Conservation (phyloP, 35 echinoderm and acorn worm genomes). For the Stichopus chloronotus region DNA sequence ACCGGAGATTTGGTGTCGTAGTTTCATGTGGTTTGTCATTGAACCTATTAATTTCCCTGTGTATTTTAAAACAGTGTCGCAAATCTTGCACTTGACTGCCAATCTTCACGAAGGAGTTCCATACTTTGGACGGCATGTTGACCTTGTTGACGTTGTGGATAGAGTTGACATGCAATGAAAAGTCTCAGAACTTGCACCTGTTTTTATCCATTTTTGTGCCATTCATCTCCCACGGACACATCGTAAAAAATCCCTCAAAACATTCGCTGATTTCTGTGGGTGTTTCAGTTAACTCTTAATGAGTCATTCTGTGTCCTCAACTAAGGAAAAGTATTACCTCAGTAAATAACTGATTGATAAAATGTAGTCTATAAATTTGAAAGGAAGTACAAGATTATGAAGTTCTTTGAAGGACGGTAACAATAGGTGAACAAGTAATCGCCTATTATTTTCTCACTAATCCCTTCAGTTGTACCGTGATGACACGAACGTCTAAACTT, state of each 20-base stretch:
- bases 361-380: not conserved
- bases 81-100: constrained; percentile 11
- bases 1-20: no score
- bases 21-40: no score
- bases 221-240: not conserved
- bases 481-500: not conserved
- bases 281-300: constrained; percentile 9
- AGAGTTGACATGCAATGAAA: constrained; percentile 29
- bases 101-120: constrained; percentile 31
- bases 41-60: not conserved
- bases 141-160: not conserved
- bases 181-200: not conserved
- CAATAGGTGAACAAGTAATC: not conserved
- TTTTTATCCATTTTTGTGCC: constrained; percentile 17
- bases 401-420: not conserved
- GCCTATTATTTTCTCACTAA: not conserved
- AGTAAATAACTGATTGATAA: not conserved
- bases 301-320: not conserved
- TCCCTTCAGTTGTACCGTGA: not conserved
- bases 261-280: not conserved
- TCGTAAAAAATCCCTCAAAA: constrained; percentile 2
- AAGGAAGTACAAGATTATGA: constrained; percentile 1
- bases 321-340: not conserved
- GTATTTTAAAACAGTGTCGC: not conserved
- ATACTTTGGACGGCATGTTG: constrained; percentile 10